A percentile compares a stretch with the other conserved stretches of the same genome.
phyloP scores from a whole-genome alignment of 2,113 vertebrate species.

The Callaeas wilsoni region DNA sequence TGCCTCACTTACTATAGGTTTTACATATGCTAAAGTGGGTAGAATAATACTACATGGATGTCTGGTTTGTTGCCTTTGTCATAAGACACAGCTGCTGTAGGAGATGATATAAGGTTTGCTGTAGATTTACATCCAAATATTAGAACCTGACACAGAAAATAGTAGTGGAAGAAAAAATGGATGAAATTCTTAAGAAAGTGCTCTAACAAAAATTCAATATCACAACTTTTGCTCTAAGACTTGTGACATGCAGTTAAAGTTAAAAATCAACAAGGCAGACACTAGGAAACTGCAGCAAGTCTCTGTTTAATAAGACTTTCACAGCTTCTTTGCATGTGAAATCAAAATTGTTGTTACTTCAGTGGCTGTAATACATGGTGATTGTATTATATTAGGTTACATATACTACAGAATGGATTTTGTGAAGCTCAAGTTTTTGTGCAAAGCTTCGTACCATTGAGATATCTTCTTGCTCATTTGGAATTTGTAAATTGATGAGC shows the following conservation, averaged over 20 bases:
- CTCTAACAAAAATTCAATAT: background rate
- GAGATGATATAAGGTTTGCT: background rate
- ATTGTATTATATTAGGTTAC: background rate
- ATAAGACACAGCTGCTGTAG: background rate
- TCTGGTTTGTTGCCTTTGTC: background rate
- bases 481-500: background rate
- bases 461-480: background rate
- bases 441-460: background rate
- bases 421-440: background rate
- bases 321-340: background rate
- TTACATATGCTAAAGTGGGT: background rate
- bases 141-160: background rate
- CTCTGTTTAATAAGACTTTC: background rate
- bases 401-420: background rate
- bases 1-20: background rate
- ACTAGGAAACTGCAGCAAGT: background rate
- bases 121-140: background rate
- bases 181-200: background rate
- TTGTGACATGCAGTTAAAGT: background rate
- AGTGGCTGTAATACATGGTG: background rate
- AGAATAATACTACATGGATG: fast-evolving
- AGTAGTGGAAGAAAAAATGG: background rate
- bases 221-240: background rate
- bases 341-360: background rate
- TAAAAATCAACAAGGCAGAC: background rate